A percentile compares a stretch with the other conserved stretches of the same genome.
phyloP scores from a whole-genome alignment of 2,797 vertebrate genomes.

The Scyliorhinus canicula region DNA sequence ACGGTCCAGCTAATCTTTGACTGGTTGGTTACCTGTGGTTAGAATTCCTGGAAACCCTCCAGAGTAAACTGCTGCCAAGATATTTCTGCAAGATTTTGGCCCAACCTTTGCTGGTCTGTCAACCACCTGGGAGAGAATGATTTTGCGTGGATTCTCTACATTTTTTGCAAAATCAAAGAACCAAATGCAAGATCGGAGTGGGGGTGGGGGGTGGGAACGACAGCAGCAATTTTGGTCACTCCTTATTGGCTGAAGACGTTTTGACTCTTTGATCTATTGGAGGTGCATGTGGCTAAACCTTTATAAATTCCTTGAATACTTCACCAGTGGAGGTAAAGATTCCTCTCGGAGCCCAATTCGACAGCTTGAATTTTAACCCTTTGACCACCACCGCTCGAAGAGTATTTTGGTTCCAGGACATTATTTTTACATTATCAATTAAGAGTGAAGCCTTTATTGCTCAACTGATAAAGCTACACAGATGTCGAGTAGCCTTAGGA shows the following conservation, averaged over 20 bases:
- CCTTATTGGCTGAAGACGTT: background rate
- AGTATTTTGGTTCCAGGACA: background rate
- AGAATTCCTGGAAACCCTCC: background rate
- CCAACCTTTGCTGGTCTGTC: background rate
- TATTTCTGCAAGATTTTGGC: background rate
- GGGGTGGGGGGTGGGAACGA: too few relatives aligned
- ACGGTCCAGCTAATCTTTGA: background rate
- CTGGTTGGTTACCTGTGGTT: background rate
- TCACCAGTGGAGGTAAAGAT: background rate
- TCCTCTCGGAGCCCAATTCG: background rate
- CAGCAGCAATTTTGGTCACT: background rate
- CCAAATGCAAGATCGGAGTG: background rate
- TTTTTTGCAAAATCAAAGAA: slow-evolving; percentile 10
- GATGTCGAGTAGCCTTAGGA: background rate
- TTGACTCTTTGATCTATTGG: background rate
- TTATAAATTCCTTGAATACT: background rate
- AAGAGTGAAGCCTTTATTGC: background rate
- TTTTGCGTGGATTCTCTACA: background rate
- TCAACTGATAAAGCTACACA: background rate
- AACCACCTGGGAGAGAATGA: background rate
- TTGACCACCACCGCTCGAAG: background rate
- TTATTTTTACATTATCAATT: background rate
- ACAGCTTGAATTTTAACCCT: background rate
- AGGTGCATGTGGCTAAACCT: background rate
- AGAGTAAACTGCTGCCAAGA: background rate